phyloP scores from a whole-genome alignment of 2,888 invertebrate genomes.

The Neocrepidodera transversa region DNA sequence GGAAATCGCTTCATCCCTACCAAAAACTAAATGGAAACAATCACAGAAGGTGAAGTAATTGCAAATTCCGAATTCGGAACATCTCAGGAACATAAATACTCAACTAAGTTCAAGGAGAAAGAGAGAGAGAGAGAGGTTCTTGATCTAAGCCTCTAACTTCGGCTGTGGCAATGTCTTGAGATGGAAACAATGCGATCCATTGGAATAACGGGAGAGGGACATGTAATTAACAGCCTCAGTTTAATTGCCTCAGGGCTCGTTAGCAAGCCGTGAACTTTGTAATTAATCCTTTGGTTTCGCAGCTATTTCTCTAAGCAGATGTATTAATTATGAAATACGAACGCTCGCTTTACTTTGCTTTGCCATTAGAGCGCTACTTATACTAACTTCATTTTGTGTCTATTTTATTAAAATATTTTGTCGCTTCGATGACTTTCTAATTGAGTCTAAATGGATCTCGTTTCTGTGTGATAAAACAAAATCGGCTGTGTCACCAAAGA shows the following conservation, averaged over 20 bases:
- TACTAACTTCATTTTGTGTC: slow-evolving; percentile 14
- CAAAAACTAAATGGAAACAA: slow-evolving; percentile 17
- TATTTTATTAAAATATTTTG: slow-evolving; percentile 51
- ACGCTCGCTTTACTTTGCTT: slow-evolving; percentile 52
- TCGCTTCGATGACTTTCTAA: slow-evolving; percentile 46
- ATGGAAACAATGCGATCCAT: slow-evolving; percentile 40
- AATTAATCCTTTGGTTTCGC: slow-evolving; percentile 63
- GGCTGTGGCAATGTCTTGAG: slow-evolving; percentile 32
- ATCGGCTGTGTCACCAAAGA: no score
- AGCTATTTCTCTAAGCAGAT: slow-evolving; percentile 57
- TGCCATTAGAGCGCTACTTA: slow-evolving; percentile 35
- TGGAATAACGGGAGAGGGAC: slow-evolving; percentile 51
- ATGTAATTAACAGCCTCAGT: slow-evolving; percentile 63
- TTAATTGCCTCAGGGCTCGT: slow-evolving; percentile 63
- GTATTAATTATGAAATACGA: slow-evolving; percentile 60
- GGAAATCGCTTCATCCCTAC: no score
- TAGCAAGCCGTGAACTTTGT: slow-evolving; percentile 64
- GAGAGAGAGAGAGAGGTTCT: slow-evolving; percentile 33
- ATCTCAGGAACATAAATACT: slow-evolving; percentile 51
- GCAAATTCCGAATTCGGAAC: slow-evolving; percentile 33
- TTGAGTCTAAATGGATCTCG: slow-evolving; percentile 39
- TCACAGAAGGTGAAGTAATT: slow-evolving; percentile 23
- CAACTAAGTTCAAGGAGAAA: slow-evolving; percentile 48
- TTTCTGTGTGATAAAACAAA: no score
- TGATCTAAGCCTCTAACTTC: slow-evolving; percentile 29